These are phyloP conservation scores for Xiphophorus hellerii DNA, from an alignment of 2,113 vertebrate genomes.

Conservation along the genomic window DNA sequence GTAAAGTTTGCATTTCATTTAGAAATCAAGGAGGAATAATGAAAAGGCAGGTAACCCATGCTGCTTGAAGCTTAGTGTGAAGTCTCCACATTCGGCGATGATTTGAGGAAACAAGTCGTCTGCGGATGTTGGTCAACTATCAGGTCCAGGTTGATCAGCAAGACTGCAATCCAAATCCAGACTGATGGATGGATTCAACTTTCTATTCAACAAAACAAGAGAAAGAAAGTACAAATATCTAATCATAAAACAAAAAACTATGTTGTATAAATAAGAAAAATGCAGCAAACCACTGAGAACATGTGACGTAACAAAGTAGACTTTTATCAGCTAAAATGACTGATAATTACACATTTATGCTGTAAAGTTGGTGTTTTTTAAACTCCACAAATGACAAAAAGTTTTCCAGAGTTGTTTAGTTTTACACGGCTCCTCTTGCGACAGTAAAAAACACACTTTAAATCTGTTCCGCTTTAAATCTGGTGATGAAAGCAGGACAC, in stretches of 20 bases:
- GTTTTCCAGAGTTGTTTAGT: background rate
- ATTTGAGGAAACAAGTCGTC: too few relatives aligned
- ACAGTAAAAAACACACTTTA: background rate
- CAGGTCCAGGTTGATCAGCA: too few relatives aligned
- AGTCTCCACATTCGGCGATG: too few relatives aligned
- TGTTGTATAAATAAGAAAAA: background rate
- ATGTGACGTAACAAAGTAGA: background rate
- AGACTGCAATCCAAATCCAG: too few relatives aligned
- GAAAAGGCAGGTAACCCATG: background rate
- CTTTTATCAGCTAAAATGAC: background rate
- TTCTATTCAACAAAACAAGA: too few relatives aligned
- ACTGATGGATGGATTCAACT: too few relatives aligned
- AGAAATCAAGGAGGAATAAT: background rate
- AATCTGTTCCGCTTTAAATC: background rate
- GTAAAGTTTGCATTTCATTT: background rate
- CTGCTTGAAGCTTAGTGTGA: background rate
- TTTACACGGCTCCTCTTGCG: background rate
- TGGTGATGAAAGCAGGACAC: slow-evolving; percentile 37
- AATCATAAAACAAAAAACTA: too few relatives aligned
- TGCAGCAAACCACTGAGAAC: background rate
- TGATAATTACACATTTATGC: background rate
- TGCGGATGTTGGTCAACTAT: too few relatives aligned
- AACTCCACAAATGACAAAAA: too few relatives aligned
- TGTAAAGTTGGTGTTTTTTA: background rate
- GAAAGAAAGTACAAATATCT: too few relatives aligned